Evolutionary conservation across 2,797 vertebrate genomes (phyloP).

Genomic region (Channa striata): DNA sequence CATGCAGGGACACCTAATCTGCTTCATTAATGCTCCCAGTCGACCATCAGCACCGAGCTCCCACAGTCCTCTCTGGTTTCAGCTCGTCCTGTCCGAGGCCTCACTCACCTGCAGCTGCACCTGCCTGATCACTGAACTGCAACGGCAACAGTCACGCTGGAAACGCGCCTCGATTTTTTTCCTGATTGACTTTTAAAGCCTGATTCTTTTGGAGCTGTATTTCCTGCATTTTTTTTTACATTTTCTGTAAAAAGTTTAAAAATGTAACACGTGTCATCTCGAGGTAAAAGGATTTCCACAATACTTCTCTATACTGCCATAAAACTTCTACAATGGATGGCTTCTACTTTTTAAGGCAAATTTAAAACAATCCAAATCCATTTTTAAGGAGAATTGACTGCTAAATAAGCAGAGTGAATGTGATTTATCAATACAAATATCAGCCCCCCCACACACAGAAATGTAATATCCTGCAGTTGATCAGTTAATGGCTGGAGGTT

Average conservation of each 20-base stretch:
- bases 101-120: slow-evolving; percentile 66
- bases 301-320: neutral
- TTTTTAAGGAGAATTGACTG: neutral
- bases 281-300: neutral
- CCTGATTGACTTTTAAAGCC: neutral
- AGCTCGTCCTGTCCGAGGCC: slow-evolving; percentile 41
- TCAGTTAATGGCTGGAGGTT: slow-evolving; percentile 55
- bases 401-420: neutral
- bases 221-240: neutral
- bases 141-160: slow-evolving; percentile 17
- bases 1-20: slow-evolving; percentile 78
- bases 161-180: slow-evolving; percentile 11
- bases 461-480: slow-evolving; percentile 40
- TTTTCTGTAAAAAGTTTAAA: no score
- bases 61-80: slow-evolving; percentile 79
- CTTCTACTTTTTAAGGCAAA: no score
- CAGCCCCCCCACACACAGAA: neutral
- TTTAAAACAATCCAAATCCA: neutral
- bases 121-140: slow-evolving; percentile 45
- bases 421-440: slow-evolving; percentile 5
- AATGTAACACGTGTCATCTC: no score
- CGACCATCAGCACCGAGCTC: slow-evolving; percentile 75
- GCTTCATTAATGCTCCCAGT: slow-evolving; percentile 82
- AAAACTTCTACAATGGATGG: no score
- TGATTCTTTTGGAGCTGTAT: neutral